Conservation (phyloP, 1,140 invertebrate genomes). For the Hylyphantes graminicola region DNA sequence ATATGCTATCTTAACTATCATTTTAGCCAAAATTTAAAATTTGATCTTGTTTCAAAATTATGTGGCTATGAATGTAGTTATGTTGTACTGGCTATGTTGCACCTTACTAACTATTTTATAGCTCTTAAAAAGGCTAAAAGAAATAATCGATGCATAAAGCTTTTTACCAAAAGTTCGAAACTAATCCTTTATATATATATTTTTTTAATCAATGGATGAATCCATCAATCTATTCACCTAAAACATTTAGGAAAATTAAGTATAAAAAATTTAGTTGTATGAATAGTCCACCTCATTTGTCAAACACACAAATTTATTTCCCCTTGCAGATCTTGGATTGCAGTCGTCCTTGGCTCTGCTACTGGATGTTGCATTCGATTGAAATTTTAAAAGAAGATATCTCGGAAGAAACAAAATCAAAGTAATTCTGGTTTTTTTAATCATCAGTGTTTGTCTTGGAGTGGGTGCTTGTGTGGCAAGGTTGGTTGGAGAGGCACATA, state of each 20-base stretch:
- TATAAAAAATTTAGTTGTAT: not conserved
- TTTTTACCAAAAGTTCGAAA: not conserved
- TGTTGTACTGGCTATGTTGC: no score
- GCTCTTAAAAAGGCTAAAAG: not conserved
- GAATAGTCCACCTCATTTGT: not conserved
- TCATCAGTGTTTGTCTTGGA: no score
- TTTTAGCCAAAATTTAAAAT: no score
- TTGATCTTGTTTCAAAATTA: no score
- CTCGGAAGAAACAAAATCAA: conserved; percentile 19
- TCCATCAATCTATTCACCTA: not conserved
- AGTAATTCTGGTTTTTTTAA: conserved; percentile 61
- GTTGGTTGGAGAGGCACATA: no score
- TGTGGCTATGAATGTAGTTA: no score
- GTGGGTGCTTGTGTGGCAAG: no score
- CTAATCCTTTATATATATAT: not conserved
- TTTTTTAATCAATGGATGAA: conserved; percentile 47
- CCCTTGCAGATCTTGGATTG: conserved; percentile 81
- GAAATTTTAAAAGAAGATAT: conserved; percentile 77
- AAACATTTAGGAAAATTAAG: not conserved
- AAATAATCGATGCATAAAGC: not conserved
- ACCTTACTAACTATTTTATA: no score
- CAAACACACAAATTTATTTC: not conserved
- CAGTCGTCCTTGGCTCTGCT: conserved; percentile 94
- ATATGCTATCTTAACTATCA: no score
- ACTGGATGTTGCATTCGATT: conserved; percentile 94